Conservation (phyloP, 2,888 invertebrate genomes). For the Neocrepidodera transversa region DNA sequence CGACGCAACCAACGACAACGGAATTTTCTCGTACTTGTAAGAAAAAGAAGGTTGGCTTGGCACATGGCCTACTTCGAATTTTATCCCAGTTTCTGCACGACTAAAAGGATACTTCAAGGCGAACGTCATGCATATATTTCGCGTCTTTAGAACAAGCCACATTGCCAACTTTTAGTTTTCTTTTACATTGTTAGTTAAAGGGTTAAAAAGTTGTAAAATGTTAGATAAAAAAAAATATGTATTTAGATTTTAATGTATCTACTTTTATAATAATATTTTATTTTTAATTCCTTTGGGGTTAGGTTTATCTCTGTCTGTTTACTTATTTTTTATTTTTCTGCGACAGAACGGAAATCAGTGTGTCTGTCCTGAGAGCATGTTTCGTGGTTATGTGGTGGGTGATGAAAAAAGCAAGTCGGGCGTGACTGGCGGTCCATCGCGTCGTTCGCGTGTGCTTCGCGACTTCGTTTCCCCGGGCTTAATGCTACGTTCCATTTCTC, state of each 20-base stretch:
- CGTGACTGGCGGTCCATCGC: slow-evolving; percentile 8
- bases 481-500: slow-evolving; percentile 13
- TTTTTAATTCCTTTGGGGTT: too few species aligned
- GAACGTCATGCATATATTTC: not conserved
- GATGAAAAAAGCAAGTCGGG: slow-evolving; percentile 12
- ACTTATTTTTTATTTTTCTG: not conserved
- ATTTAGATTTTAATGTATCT: too few species aligned
- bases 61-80: not conserved
- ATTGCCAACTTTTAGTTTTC: not conserved
- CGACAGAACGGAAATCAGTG: slow-evolving; percentile 16
- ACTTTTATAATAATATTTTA: too few species aligned
- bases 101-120: not conserved
- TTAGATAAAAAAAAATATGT: too few species aligned
- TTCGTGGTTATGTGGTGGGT: not conserved
- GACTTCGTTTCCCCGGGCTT: slow-evolving; percentile 14
- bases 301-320: too few species aligned
- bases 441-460: not conserved
- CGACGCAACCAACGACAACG: not conserved
- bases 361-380: slow-evolving; percentile 9
- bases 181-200: too few species aligned
- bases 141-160: not conserved
- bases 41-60: not conserved
- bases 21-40: not conserved
- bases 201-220: too few species aligned
- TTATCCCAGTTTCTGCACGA: not conserved